Percentiles rank a stretch among this genome's conserved stretches.
Evolutionary conservation across 2,888 invertebrate species (phyloP).

Genomic region (Acleris laterana): DNA sequence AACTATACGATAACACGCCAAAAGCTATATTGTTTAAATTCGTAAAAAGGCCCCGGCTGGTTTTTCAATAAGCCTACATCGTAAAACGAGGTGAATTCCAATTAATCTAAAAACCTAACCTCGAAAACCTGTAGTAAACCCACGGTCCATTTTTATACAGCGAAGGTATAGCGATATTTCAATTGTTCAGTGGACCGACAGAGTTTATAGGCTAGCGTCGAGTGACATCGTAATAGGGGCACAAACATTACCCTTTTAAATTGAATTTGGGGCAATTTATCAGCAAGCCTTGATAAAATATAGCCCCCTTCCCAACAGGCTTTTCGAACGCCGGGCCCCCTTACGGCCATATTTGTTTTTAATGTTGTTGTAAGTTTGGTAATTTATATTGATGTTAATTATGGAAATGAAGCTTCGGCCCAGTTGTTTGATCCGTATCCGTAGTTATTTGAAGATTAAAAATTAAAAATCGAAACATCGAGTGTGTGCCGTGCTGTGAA

Average conservation of each 20-base stretch:
- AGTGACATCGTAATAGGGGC: slow-evolving; percentile 78
- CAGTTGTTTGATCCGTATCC: too few species aligned
- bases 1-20: too few species aligned
- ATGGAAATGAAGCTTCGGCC: too few species aligned
- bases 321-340: slow-evolving; percentile 41
- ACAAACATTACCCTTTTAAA: slow-evolving; percentile 82
- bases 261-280: slow-evolving; percentile 80
- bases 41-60: too few species aligned
- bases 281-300: slow-evolving; percentile 72
- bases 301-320: slow-evolving; percentile 55
- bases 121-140: slow-evolving; percentile 6
- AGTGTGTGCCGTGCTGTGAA: too few species aligned
- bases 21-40: too few species aligned
- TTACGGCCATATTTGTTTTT: slow-evolving; percentile 64
- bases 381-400: neutral
- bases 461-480: too few species aligned
- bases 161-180: slow-evolving; percentile 69
- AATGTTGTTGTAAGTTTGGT: slow-evolving; percentile 42
- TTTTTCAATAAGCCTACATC: too few species aligned
- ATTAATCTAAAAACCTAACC: slow-evolving; percentile 24
- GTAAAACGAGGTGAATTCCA: neutral
- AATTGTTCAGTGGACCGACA: slow-evolving; percentile 72
- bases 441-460: too few species aligned
- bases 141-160: slow-evolving; percentile 57
- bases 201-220: slow-evolving; percentile 72